Evolutionary conservation across 2,888 invertebrate species (phyloP), one percentile per base, ranked within the genome.

Genomic region (Minunthozetes semirufus): DNA sequence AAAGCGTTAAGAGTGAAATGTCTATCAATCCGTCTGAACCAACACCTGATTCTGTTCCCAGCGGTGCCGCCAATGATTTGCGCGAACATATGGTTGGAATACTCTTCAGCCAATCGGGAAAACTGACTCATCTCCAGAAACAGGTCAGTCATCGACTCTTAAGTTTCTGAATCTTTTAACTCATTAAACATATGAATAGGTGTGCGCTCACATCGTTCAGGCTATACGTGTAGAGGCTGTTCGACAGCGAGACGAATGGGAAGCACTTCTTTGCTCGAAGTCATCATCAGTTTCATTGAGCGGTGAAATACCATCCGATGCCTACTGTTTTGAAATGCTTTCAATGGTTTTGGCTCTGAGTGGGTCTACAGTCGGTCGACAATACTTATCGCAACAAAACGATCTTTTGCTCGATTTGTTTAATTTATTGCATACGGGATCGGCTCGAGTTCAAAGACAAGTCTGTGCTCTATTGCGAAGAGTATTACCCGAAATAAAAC

Each of bases 251-350:
- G 94, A 95, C 80, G 94, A 94, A 81, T 96, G 95, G 94, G 94
- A 95, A 82, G 86, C 87, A 9, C 83, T 86, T 46, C 80, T 89
- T 15, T 78, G 79, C 6, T 79, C 80, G 63, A 79, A 78, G 66
- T 79, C 79, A 78, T 33, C 59, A 17, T 74, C 53, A 13, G 19
- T 50, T 1, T 19, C 56, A 72, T 6, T 56, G 17, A 46, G 46
- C 33, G 48, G 42, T n/a, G 63, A 75, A 68, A 76, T 73, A 72
- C 78, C 80, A 17, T 81, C 81, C 1, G 96, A 97, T 83, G 93
- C 93, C n/a, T 97, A 95, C 83, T 96, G 96, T 84, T 97, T 96
- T 82, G 96, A 97, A 86, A 93, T 97, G 92, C 85, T 97, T 27
- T 94, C 94, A 5, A 90, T 96, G 90, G 95, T 93, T 71, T 83